phyloP scores from a whole-genome alignment of 2,797 vertebrate genomes.

The Acipenser ruthenus region DNA sequence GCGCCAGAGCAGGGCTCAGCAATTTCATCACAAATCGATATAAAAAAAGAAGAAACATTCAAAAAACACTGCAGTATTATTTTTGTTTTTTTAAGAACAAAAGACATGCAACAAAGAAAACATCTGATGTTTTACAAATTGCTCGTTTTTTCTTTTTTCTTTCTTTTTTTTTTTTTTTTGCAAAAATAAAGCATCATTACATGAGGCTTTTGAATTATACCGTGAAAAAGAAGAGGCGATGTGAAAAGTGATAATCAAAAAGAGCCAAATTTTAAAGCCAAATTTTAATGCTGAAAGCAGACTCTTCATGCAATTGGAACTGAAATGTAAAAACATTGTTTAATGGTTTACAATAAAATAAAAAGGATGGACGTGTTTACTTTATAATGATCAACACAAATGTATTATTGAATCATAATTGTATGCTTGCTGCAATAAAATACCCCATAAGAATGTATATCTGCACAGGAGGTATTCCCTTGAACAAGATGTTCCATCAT shows the following conservation, averaged over 20 bases:
- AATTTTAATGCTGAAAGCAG: constrained; percentile 21
- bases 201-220: constrained; percentile 60
- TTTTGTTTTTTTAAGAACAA: constrained; percentile 73
- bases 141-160: constrained; percentile 38
- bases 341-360: constrained; percentile 2
- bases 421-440: constrained; percentile 14
- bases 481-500: neutral
- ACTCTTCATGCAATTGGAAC: constrained; percentile 23
- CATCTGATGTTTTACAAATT: constrained; percentile 73
- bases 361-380: neutral
- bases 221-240: constrained; percentile 49
- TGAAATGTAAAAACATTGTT: constrained; percentile 12
- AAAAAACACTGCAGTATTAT: constrained; percentile 49
- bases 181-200: constrained; percentile 68
- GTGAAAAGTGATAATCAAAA: constrained; percentile 45
- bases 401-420: constrained; percentile 10
- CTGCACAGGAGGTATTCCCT: neutral
- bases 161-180: constrained; percentile 47
- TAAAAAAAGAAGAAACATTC: too few relatives aligned
- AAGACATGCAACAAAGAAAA: constrained; percentile 77
- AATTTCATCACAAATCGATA: constrained; percentile 58
- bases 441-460: constrained; percentile 14
- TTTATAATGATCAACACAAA: constrained; percentile 12
- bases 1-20: constrained; percentile 66
- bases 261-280: constrained; percentile 7